Percentiles rank a stretch among this genome's conserved stretches.
These are phyloP conservation scores for Rhinoraja longicauda DNA, from an alignment of 2,797 vertebrate genomes.

Conservation along the genomic window DNA sequence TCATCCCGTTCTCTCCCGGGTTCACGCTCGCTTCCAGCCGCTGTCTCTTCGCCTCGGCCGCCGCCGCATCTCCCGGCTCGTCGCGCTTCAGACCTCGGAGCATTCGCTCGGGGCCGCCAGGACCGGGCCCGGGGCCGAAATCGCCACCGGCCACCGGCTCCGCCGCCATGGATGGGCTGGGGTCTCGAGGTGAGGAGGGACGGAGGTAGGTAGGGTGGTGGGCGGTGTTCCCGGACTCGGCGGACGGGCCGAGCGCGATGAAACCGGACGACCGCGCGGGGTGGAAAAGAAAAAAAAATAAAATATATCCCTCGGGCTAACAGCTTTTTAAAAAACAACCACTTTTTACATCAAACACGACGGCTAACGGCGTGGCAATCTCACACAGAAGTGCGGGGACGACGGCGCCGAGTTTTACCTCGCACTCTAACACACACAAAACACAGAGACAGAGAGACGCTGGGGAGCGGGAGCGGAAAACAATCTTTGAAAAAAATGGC, in stretches of 20 bases:
- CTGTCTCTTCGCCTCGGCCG: neutral
- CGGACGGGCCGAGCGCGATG: neutral
- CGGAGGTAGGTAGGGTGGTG: too few relatives aligned
- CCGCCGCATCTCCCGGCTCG: neutral
- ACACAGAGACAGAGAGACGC: neutral
- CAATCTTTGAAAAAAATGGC: neutral
- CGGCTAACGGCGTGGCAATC: neutral
- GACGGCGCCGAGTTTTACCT: neutral
- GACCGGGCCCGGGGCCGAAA: neutral
- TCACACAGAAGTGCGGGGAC: neutral
- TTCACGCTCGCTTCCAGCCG: neutral
- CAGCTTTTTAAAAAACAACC: neutral
- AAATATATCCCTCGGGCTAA: neutral
- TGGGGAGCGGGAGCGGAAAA: neutral
- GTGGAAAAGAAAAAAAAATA: neutral
- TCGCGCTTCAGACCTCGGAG: neutral
- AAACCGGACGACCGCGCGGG: too few relatives aligned
- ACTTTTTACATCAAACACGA: neutral
- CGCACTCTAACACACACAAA: neutral
- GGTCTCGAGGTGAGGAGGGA: neutral
- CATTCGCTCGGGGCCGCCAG: neutral
- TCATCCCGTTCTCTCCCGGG: neutral
- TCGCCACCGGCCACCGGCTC: constrained; percentile 10
- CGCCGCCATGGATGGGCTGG: constrained; percentile 13
- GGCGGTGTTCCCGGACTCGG: neutral